phyloP scores from a whole-genome alignment of 2,113 vertebrate genomes.

The Serilophus lunatus region DNA sequence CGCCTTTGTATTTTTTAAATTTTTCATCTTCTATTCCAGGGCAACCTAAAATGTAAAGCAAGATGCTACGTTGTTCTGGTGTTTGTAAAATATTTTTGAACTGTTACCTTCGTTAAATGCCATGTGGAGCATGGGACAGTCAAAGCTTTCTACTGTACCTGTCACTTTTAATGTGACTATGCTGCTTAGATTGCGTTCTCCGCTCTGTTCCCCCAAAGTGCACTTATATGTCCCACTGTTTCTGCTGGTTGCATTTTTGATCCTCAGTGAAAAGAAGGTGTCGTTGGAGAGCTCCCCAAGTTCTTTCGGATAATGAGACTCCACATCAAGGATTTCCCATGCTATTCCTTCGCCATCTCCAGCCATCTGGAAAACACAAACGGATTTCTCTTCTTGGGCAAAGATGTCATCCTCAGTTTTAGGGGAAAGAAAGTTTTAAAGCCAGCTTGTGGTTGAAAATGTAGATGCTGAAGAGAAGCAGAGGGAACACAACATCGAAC shows the following conservation, averaged over 20 bases:
- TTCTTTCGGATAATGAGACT: background rate
- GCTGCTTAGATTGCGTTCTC: constrained; percentile 45
- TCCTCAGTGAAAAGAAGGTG: constrained; percentile 56
- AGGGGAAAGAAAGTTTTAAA: background rate
- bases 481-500: background rate
- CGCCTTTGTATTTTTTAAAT: constrained; percentile 63
- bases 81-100: background rate
- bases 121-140: rapidly evolving
- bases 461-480: background rate
- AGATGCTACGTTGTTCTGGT: background rate
- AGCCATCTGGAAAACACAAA: constrained; percentile 56
- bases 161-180: constrained; percentile 61
- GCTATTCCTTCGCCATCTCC: background rate
- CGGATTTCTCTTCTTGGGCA: background rate
- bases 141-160: constrained; percentile 60
- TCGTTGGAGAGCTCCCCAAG: background rate
- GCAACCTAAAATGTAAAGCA: constrained; percentile 67
- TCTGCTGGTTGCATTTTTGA: constrained; percentile 41
- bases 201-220: background rate
- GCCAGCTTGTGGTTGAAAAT: background rate
- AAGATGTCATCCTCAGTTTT: background rate
- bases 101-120: background rate
- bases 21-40: constrained; percentile 24
- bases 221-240: constrained; percentile 65
- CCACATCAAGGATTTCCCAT: background rate